Conservation (phyloP, 2,113 vertebrate genomes). For the Erythrocebus patas region DNA sequence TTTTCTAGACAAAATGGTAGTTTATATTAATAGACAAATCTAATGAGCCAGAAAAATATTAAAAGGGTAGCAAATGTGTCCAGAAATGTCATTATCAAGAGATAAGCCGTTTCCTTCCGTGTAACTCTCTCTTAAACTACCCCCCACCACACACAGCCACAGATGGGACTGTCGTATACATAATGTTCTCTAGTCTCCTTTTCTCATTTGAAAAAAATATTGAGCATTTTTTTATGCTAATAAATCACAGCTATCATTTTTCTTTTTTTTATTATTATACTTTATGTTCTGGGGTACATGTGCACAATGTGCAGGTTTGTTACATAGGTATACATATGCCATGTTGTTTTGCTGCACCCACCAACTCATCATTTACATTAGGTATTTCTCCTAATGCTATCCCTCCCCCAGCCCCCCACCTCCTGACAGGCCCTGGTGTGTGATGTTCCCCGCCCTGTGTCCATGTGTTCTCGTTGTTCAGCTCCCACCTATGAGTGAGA, state of each 20-base stretch:
- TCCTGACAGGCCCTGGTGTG: no score
- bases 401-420: no score
- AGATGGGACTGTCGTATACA: neutral
- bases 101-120: neutral
- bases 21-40: neutral
- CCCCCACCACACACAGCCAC: neutral
- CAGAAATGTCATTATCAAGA: neutral
- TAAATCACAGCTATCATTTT: neutral
- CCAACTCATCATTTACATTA: no score
- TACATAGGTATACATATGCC: no score
- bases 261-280: no score
- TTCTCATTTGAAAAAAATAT: neutral
- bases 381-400: no score
- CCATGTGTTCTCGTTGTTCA: no score
- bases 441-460: no score
- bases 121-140: neutral
- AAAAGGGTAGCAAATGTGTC: neutral
- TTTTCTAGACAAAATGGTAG: neutral
- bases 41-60: neutral
- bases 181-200: neutral
- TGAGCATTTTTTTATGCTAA: neutral
- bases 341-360: no score
- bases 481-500: no score
- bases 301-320: no score
- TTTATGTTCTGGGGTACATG: no score